A percentile compares a stretch with the other conserved stretches of the same genome.
phyloP scores from a whole-genome alignment of 2,888 invertebrate species.

The Drosophila crucigera region DNA sequence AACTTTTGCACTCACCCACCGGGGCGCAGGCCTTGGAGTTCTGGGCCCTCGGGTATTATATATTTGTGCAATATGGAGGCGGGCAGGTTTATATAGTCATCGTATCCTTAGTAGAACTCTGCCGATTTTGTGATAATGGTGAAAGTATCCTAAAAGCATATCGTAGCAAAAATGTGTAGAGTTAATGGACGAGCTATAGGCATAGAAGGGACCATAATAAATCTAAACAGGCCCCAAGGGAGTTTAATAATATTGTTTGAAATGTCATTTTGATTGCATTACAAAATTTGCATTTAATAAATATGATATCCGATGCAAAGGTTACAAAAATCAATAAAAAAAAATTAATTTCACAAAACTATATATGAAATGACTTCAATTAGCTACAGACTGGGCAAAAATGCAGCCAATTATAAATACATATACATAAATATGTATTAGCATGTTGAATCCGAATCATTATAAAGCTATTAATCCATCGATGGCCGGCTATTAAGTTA shows the following conservation, averaged over 20 bases:
- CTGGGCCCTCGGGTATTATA: neutral
- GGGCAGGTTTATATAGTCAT: neutral
- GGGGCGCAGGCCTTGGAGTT: neutral
- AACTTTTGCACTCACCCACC: neutral
- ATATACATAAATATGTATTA: neutral
- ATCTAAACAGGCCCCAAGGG: neutral
- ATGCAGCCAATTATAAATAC: constrained; percentile 22
- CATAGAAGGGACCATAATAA: neutral
- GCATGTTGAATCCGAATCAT: constrained; percentile 12
- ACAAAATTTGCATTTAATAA: neutral
- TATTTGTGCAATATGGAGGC: neutral
- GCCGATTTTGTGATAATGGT: neutral
- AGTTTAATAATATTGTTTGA: neutral
- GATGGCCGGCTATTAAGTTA: constrained; percentile 21
- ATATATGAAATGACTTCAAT: neutral
- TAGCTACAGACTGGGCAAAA: constrained; percentile 9
- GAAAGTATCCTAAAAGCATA: neutral
- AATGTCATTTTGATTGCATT: neutral
- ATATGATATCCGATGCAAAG: neutral
- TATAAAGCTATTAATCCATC: constrained; percentile 49
- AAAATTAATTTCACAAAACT: neutral
- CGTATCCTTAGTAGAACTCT: neutral
- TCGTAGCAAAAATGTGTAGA: neutral
- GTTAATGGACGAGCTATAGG: neutral
- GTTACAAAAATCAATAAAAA: neutral